Evolutionary conservation across 2,797 vertebrate species (phyloP), one percentile per base, ranked within the genome.

Genomic region (Chiroxiphia lanceolata): DNA sequence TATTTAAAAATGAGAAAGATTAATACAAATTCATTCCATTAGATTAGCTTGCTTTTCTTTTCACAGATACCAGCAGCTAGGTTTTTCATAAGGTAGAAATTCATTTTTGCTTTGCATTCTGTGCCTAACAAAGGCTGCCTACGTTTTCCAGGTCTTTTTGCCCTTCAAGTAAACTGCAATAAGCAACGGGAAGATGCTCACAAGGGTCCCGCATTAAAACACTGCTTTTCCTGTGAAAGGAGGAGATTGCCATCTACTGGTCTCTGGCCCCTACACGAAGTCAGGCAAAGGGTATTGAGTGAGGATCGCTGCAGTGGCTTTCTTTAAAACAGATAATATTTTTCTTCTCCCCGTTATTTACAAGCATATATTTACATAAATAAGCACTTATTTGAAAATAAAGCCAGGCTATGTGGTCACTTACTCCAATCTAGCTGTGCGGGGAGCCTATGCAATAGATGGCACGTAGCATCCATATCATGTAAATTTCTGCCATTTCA

Each of bases 51-150:
- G 65, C 63, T 74, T 90, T 78, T 85, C 34, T 71, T 93, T 70
- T 87, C 76, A 65, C 82, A 82, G 72, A 95, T 88, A 86, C 84
- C 29, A 51, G 47, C 74, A 95, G 86, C 90, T 76, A 94, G 83
- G 92, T 89, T 97, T 97, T 95, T 86, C 96, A 93, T 94, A 94
- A 97, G 94, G 84, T 65, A 96, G 67, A 94, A 92, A 90, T 89
- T 93, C 83, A n/a, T 72, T 95, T 96, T 96, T 94, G 71, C 95
- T 83, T 92, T 91, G 91, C 75, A 92, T 96, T 97, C 95, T 97
- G 95, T 96, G 90, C 61, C 92, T 97, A 97, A 98, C 97, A 98
- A 98, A 98, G 96, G 94, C 97, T 98, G 97, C 95, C 96, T 94
- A 90, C 96, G 25, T 97, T 97, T 96, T 96, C 87, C 94, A 97